phyloP scores from a whole-genome alignment of 2,113 vertebrate genomes.

The Donacobius atricapilla region DNA sequence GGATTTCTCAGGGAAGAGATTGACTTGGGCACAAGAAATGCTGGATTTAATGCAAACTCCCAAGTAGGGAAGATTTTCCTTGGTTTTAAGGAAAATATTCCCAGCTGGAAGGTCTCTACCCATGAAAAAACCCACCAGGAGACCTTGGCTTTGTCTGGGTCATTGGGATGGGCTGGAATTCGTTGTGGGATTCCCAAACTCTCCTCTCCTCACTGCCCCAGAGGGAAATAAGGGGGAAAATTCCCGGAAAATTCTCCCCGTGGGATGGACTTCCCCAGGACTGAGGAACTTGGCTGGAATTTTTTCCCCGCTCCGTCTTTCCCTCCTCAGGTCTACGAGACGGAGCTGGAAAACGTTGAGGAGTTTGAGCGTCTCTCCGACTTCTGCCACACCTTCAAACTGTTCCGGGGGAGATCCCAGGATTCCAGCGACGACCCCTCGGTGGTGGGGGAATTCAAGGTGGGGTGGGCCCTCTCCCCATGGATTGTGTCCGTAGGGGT shows the following conservation, averaged over 20 bases:
- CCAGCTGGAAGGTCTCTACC: not conserved
- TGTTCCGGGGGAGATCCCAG: conserved; percentile 85
- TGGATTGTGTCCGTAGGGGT: not conserved
- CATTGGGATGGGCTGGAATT: rapidly evolving
- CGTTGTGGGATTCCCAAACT: not conserved
- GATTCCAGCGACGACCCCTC: conserved; percentile 88
- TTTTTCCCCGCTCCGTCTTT: not conserved
- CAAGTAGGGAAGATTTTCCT: not conserved
- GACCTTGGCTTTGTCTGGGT: not conserved
- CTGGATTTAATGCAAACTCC: rapidly evolving
- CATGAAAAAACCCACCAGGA: not conserved
- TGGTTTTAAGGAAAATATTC: not conserved
- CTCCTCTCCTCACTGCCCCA: not conserved
- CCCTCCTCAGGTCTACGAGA: conserved; percentile 81
- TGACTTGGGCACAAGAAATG: not conserved
- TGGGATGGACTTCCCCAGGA: rapidly evolving
- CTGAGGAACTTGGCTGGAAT: rapidly evolving
- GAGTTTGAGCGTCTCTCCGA: conserved; percentile 83
- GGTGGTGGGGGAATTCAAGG: conserved; percentile 95
- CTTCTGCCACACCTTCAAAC: conserved; percentile 93
- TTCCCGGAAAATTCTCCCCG: rapidly evolving
- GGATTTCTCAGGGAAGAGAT: not conserved
- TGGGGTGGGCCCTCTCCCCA: not conserved
- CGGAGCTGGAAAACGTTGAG: conserved; percentile 82
- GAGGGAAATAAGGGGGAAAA: not conserved